Evolutionary conservation across 2,888 invertebrate genomes (phyloP).

Genomic region (Camptogramma bilineatum): DNA sequence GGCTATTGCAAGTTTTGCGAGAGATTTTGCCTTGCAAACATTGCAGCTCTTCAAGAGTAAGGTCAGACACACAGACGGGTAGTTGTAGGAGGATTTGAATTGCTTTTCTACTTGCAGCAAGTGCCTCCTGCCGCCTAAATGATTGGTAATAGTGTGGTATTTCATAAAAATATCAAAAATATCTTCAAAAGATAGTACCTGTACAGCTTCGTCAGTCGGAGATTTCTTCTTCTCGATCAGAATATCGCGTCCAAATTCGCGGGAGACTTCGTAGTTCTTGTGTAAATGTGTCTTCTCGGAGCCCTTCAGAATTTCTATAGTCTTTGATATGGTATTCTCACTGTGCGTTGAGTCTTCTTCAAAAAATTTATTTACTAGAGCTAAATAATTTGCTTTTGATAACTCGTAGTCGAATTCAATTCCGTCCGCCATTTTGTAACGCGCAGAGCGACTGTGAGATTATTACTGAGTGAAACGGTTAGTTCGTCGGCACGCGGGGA

Average conservation of each 20-base stretch:
- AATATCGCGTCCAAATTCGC: constrained; percentile 6
- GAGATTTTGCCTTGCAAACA: constrained; percentile 17
- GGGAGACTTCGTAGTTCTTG: constrained; percentile 16
- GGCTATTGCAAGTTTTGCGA: no score
- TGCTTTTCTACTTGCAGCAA: constrained; percentile 6
- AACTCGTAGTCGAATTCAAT: constrained; percentile 9
- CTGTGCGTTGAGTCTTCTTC: constrained; percentile 25
- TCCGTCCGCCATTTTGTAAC: constrained; percentile 27
- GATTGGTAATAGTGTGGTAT: constrained; percentile 14
- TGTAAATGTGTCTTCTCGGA: constrained; percentile 10
- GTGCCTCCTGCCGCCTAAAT: constrained; percentile 2
- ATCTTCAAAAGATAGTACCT: constrained; percentile 25
- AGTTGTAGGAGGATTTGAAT: constrained; percentile 6
- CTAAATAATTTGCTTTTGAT: constrained; percentile 18
- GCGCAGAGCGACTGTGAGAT: constrained; percentile 15
- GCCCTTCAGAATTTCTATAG: constrained; percentile 16
- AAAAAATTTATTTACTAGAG: constrained; percentile 14
- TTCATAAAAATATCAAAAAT: constrained; percentile 28
- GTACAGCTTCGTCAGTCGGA: background rate
- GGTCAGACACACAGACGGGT: constrained; percentile 22
- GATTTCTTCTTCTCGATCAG: constrained; percentile 21
- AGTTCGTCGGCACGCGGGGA: constrained; percentile 21
- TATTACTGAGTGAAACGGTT: constrained; percentile 18
- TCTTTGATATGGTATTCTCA: constrained; percentile 8
- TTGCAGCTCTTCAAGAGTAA: constrained; percentile 28